A percentile compares a stretch with the other conserved stretches of the same genome.
phyloP scores from a whole-genome alignment of 2,888 invertebrate genomes.

The Chymomyza amoena region DNA sequence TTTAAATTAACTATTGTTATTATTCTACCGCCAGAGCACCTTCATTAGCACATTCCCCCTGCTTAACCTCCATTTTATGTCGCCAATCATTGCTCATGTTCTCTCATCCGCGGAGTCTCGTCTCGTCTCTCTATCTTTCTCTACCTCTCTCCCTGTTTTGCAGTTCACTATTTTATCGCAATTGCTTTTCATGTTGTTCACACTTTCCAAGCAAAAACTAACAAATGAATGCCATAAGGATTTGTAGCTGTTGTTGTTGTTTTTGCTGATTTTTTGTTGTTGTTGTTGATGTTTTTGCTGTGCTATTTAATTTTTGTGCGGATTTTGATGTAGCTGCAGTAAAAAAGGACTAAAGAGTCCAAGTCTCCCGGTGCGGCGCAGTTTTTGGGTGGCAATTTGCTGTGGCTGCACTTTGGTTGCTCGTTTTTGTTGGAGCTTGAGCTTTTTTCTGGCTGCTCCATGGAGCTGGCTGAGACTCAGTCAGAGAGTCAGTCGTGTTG shows the following conservation, averaged over 20 bases:
- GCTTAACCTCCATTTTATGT: too few relatives aligned
- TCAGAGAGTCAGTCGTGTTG: slow-evolving; percentile 36
- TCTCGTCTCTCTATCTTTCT: too few relatives aligned
- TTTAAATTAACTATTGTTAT: too few relatives aligned
- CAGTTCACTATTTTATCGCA: background rate
- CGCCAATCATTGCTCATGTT: background rate
- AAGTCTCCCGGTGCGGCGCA: slow-evolving; percentile 7
- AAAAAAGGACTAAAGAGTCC: slow-evolving; percentile 48
- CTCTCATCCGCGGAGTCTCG: background rate
- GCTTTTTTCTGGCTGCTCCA: slow-evolving; percentile 16
- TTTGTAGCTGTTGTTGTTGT: background rate
- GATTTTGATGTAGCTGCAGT: slow-evolving; percentile 57
- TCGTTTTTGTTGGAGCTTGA: slow-evolving; percentile 5
- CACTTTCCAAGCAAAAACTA: background rate
- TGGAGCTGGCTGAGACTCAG: too few relatives aligned
- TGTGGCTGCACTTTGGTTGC: slow-evolving; percentile 41
- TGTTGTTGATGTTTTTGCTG: slow-evolving; percentile 51
- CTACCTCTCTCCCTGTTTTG: background rate
- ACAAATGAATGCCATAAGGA: slow-evolving; percentile 1
- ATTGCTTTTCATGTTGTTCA: slow-evolving; percentile 6
- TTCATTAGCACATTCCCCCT: too few relatives aligned
- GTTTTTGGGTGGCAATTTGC: slow-evolving; percentile 60
- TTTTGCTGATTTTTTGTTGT: background rate
- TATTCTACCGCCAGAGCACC: too few relatives aligned
- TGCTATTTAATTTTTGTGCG: slow-evolving; percentile 51